Percentiles rank a stretch among this genome's conserved stretches.
phyloP scores from a whole-genome alignment of 2,113 vertebrate genomes.

The Telmatochromis sp. region DNA sequence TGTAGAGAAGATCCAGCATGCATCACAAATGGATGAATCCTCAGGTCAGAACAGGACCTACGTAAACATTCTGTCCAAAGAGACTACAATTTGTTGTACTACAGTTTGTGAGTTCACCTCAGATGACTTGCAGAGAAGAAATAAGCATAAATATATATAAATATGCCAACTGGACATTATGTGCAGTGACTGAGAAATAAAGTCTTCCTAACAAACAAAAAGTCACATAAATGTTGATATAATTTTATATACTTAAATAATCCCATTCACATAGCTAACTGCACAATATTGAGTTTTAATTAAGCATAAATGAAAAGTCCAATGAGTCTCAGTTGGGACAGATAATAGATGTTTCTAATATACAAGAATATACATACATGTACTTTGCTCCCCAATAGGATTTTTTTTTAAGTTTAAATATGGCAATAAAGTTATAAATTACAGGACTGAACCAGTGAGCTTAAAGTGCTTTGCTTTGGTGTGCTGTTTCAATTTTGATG shows the following conservation, averaged over 20 bases:
- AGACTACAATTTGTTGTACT: not conserved
- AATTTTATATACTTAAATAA: not conserved
- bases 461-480: not conserved
- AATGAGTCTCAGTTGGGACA: not conserved
- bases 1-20: not conserved
- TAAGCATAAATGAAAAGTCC: not conserved
- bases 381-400: not conserved
- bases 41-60: not conserved
- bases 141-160: not conserved
- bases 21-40: not conserved
- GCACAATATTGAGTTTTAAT: not conserved
- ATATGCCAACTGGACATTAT: not conserved
- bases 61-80: not conserved
- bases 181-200: not conserved
- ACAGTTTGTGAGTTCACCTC: not conserved
- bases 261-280: not conserved
- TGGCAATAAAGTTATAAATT: not conserved
- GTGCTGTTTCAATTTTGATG: not conserved
- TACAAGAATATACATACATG: not conserved
- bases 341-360: not conserved
- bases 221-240: not conserved
- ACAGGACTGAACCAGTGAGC: not conserved
- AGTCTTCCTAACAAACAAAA: not conserved
- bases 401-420: rapidly evolving
- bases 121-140: not conserved